Base-by-base conservation (phyloP, 2,797 vertebrate species). In the Hippopotamyrus pictus region DNA sequence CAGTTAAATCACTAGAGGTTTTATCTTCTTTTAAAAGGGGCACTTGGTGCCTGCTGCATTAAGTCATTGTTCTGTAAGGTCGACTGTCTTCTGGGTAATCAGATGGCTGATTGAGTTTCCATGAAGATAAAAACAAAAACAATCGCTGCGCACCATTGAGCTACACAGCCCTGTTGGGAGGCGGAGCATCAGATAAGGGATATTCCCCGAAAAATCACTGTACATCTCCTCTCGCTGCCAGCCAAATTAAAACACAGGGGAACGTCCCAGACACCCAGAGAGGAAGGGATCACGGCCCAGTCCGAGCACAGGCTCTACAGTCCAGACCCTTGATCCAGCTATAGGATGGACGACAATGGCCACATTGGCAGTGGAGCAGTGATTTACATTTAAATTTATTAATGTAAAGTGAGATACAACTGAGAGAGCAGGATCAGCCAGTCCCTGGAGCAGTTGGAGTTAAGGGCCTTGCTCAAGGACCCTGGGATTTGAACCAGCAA, bases 51-150 rank as follows among this genome's bases (percentile, higher is more conserved):
- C 69, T 41, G 29, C 37, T 41, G 33, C 14, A n/a, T 73, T 73
- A 73, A 73, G 37, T 79, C 73, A 79, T 44, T 22, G 82, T 84
- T 22, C 19, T 46, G 22, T n/a, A 37, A 41, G 53, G 51, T 57
- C 17, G 14, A 17, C 85, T 17, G 85, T 37, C 51, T 57, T 37
- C 25, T 87, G 3, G 50, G 29, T 54, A 87, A 87, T 57, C 29
- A 87, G 50, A 57, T 9, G 51, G 53, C 17, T 57, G 85, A 87
- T 59, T 87, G 53, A 87, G 85, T 59, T 87, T 87, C 85, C 53
- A 41, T 57, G 50, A 87, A 19, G 53, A 17, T 8, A 87, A 59
- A 87, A 57, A 19, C 50, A 22, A 86, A 86, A 57, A 54, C 84
- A 7, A 41, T 87, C 53, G 59, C 41, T 44, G 85, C 41, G 85